Conservation (phyloP, 2,113 vertebrate genomes). For the Crotalus tigris region DNA sequence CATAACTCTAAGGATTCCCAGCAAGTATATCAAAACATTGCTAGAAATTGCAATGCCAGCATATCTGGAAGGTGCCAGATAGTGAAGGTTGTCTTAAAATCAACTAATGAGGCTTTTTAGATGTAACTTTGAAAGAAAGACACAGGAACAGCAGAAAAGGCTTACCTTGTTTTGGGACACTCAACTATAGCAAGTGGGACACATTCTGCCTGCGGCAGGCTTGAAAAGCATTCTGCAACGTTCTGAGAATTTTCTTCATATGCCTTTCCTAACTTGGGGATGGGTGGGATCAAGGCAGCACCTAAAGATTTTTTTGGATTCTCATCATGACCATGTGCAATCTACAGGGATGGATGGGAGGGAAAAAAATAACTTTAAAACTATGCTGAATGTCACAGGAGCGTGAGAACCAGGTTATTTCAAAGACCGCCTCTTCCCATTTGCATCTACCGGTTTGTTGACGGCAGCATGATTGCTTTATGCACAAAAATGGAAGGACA, state of each 20-base stretch:
- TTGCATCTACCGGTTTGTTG: background rate
- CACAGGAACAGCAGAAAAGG: background rate
- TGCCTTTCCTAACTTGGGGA: slow-evolving; percentile 1
- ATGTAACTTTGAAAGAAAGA: background rate
- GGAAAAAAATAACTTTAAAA: background rate
- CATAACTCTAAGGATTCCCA: background rate
- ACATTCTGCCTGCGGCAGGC: background rate
- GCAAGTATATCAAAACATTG: background rate
- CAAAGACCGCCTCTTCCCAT: background rate
- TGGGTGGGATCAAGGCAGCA: slow-evolving; percentile 36
- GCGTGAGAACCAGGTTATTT: background rate
- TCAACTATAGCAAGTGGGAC: background rate
- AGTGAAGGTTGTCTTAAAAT: background rate
- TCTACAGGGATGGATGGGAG: slow-evolving; percentile 36
- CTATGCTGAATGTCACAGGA: background rate
- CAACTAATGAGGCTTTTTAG: background rate
- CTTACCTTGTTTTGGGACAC: slow-evolving; percentile 44
- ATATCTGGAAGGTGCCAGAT: background rate
- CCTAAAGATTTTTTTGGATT: slow-evolving; percentile 32
- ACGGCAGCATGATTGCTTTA: too few species aligned
- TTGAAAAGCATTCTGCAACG: background rate
- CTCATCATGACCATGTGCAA: slow-evolving; percentile 20
- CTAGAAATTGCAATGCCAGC: background rate
- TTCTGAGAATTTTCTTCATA: background rate
- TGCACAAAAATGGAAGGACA: too few species aligned